Evolutionary conservation across 2,113 vertebrate genomes (phyloP), one percentile per base, ranked within the genome.

Genomic region (Ellobius talpinus): DNA sequence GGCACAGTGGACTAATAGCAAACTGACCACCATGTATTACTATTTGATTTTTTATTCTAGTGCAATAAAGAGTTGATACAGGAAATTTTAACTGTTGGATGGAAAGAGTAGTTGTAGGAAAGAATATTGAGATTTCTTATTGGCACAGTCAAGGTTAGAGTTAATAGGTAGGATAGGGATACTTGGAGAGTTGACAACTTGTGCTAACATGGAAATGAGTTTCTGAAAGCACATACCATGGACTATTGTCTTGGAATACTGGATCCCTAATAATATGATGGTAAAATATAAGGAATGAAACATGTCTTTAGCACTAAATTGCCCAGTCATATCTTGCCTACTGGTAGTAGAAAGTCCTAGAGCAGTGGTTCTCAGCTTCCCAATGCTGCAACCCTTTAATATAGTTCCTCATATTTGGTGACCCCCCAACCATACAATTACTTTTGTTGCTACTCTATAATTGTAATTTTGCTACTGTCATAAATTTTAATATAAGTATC

Each of bases 261-360:
- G n/a, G 7, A 26, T 87, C 33, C 42, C 93, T 96, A 95, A 89
- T 92, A 96, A 93, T 94, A 94, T 70, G 74, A 91, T 93, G 33
- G 73, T 92, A 87, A 89, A 76, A 93, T 85, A 81, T 45, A 84
- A 39, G 6, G 31, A 88, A 55, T 84, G 26, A 91, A 63, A 7
- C 39, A 84, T 97, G 85, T 73, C 47, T 91, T 93, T 10, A 92
- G 10, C 1, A 31, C 1, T 87, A 5, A 76, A 65, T 95, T 95
- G 94, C 94, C 77, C 78, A 90, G 47, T 94, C 55, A 89, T 61
- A 93, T 78, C 61, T 94, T 96, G 24, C 24, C 72, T 42, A 94
- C 70, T 77, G 73, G 12, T 17, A 13, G 77, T 93, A 72, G 39
- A 16, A 96, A 98, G 77, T 95, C 66, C 89, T 68, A 82, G 36